Base-by-base conservation (phyloP, 1,140 invertebrate species). In the Anoplolepis gracilipes region DNA sequence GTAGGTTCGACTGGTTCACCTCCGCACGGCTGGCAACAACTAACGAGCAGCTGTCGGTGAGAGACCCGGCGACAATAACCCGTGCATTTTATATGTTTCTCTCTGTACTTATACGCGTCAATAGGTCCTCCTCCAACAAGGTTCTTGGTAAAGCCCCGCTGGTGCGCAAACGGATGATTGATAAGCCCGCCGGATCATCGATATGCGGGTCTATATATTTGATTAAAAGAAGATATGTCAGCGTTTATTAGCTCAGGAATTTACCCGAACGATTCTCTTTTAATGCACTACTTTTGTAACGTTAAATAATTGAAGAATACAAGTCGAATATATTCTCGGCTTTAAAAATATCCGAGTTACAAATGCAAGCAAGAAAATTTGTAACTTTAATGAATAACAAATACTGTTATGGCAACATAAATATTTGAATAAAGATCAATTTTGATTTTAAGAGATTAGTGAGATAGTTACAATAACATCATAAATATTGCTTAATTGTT, bases 61-160 rank as follows among this genome's bases (percentile, higher is more conserved):
- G 89, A 88, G 88, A 78, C 90, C 88, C 90, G 87, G 92, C 91
- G 92, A 93, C 92, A 93, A 93, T 93, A 93, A 93, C 89, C 91
- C 90, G 88, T 91, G 92, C 87, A 92, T 92, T 93, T 93, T 93
- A 93, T 92, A 91, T 89, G 88, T 90, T 86, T 86, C 84, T 64
- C 73, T 65, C 67, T 85, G 85, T 82, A 85, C 75, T 79, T 57
- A 79, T 30, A 33, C 64, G 67, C 86, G 59, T 85, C 87, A 87
- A 75, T 88, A 70, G 67, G 79, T 82, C 87, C 72, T 73, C 65
- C 76, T 72, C 65, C 62, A 28, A 67, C 78, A 36, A 33, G 65
- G 22, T 33, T 59, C 25, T 87, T 57, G 16, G 39, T 73, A 78
- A 28, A 70, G 25, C 33, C 76, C 36, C 28, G 73, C 59, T 49